A percentile compares a stretch with the other conserved stretches of the same genome.
Conservation (phyloP, 2,113 vertebrate species). For the Procavia capensis region DNA sequence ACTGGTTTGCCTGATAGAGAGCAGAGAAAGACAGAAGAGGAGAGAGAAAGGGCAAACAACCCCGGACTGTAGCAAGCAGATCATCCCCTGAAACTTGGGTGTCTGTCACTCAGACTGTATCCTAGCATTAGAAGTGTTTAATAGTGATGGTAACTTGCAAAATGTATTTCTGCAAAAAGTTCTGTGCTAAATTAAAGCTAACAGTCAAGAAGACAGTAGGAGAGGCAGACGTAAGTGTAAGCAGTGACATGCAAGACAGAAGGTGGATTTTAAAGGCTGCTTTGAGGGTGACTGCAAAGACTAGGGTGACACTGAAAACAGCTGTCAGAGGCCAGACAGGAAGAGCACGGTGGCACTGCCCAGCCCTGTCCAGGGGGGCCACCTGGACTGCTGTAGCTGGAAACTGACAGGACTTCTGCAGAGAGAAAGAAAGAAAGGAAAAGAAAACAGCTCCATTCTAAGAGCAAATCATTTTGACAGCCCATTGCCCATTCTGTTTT, state of each 20-base stretch:
- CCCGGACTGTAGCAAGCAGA: not conserved
- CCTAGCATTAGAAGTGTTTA: not conserved
- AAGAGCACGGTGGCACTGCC: fast-evolving
- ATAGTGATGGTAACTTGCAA: not conserved
- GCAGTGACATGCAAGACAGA: not conserved
- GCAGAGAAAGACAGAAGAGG: not conserved
- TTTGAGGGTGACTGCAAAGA: too few species aligned
- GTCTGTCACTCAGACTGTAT: too few species aligned
- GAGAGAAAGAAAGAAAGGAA: not conserved
- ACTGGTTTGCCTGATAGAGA: not conserved
- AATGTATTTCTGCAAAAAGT: not conserved
- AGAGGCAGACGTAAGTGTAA: not conserved
- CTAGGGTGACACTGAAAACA: not conserved
- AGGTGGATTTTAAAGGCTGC: not conserved
- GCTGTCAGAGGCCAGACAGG: not conserved
- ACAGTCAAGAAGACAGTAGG: not conserved
- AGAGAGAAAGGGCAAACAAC: not conserved
- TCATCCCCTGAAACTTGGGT: not conserved
- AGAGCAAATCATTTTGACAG: not conserved
- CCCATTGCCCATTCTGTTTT: not conserved
- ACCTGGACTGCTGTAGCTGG: not conserved
- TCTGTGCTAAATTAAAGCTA: not conserved
- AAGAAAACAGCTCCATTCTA: not conserved
- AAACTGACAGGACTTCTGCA: not conserved
- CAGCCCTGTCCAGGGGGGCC: not conserved